Conservation (phyloP, 2,888 invertebrate species). For the Miltochrista miniata region DNA sequence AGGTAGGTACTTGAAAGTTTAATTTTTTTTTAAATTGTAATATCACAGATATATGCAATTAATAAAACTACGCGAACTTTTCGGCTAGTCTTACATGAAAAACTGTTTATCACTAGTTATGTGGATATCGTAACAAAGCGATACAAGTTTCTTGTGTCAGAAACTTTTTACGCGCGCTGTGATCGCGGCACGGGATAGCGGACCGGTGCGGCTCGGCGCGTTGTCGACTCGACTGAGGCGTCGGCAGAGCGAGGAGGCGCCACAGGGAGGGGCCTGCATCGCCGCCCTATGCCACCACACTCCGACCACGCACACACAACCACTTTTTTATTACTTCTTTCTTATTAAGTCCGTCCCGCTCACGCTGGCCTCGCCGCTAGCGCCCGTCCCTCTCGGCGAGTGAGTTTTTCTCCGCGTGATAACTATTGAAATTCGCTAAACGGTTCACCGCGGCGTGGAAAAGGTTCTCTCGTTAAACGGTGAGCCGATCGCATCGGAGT, state of each 20-base stretch:
- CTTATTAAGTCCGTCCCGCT: slow-evolving; percentile 74
- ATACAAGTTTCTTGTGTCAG: slow-evolving; percentile 67
- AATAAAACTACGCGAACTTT: slow-evolving; percentile 42
- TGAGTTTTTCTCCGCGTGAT: slow-evolving; percentile 81
- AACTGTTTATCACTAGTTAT: slow-evolving; percentile 33
- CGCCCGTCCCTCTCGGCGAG: slow-evolving; percentile 64
- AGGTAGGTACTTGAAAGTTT: background rate
- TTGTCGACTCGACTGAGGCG: slow-evolving; percentile 76
- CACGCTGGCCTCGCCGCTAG: slow-evolving; percentile 54
- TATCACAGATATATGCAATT: slow-evolving; percentile 36
- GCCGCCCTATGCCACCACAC: slow-evolving; percentile 81
- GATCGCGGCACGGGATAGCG: slow-evolving; percentile 48
- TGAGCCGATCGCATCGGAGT: slow-evolving; percentile 78
- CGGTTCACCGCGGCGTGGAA: slow-evolving; percentile 81
- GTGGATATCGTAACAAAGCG: slow-evolving; percentile 49
- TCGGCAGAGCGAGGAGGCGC: slow-evolving; percentile 64
- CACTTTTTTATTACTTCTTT: slow-evolving; percentile 83
- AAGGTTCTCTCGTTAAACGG: slow-evolving; percentile 82
- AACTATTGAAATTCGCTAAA: slow-evolving; percentile 84
- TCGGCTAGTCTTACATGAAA: slow-evolving; percentile 22
- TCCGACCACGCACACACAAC: slow-evolving; percentile 79
- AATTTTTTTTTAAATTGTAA: slow-evolving; percentile 19
- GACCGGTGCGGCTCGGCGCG: slow-evolving; percentile 75
- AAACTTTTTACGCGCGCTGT: slow-evolving; percentile 80
- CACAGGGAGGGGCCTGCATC: slow-evolving; percentile 80